phyloP scores from a whole-genome alignment of 2,888 invertebrate species.

The Chloroclysta siterata region DNA sequence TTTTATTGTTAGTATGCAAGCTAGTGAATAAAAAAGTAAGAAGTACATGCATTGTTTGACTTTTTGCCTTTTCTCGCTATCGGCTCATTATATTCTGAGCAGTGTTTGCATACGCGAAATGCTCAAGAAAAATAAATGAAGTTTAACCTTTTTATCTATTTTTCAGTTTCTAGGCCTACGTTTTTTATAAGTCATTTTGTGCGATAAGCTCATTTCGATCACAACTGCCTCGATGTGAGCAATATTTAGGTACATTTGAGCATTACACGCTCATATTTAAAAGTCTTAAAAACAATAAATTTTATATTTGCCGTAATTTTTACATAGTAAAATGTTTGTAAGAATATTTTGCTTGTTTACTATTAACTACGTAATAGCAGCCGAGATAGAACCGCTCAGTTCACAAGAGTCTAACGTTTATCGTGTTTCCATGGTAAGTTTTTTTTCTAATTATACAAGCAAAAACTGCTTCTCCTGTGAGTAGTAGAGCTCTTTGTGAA shows the following conservation, averaged over 20 bases:
- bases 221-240: conserved; percentile 3
- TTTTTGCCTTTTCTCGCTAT: conserved; percentile 38
- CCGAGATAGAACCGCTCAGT: not conserved
- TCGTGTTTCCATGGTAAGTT: conserved; percentile 69
- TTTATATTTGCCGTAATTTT: no score
- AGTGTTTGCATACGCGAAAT: conserved; percentile 10
- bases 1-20: conserved; percentile 42
- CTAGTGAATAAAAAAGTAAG: conserved; percentile 54
- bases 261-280: not conserved
- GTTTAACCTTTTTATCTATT: conserved; percentile 12
- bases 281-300: not conserved
- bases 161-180: not conserved
- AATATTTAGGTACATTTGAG: no score
- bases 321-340: conserved; percentile 9
- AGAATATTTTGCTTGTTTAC: not conserved
- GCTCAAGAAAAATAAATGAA: not conserved
- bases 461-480: no score
- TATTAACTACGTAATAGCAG: conserved; percentile 1
- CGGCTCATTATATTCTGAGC: not conserved
- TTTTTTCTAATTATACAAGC: conserved; percentile 1
- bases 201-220: conserved; percentile 10
- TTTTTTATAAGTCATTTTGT: conserved; percentile 3
- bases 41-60: conserved; percentile 46
- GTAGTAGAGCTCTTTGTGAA: no score
- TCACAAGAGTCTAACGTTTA: conserved; percentile 45